Conservation (phyloP, 2,113 vertebrate genomes). For the Lipophrys pholis region DNA sequence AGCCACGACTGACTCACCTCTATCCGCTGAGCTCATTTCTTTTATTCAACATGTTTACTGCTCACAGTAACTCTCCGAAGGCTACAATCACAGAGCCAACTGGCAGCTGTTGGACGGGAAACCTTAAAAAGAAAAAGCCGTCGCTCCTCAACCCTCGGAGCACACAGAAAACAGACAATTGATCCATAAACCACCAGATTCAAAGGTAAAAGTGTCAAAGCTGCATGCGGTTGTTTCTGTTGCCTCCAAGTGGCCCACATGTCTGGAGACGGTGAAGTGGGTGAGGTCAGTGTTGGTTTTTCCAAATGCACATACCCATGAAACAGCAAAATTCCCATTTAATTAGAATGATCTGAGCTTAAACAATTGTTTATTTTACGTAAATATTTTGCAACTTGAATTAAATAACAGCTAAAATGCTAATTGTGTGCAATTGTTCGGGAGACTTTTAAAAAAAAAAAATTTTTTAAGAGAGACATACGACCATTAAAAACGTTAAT, state of each 20-base stretch:
- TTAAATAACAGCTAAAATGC: too few relatives aligned
- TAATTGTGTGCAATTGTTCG: too few relatives aligned
- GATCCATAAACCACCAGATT: too few relatives aligned
- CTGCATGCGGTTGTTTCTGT: background rate
- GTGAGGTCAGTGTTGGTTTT: background rate
- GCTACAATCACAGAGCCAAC: background rate
- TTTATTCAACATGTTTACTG: background rate
- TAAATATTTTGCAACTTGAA: too few relatives aligned
- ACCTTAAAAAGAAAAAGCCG: too few relatives aligned
- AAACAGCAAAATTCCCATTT: too few relatives aligned
- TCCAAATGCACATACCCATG: background rate
- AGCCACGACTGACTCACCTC: background rate
- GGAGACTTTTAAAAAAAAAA: too few relatives aligned
- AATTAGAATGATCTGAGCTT: too few relatives aligned
- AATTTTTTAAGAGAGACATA: background rate
- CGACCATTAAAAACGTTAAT: slow-evolving; percentile 7
- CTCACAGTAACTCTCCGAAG: background rate
- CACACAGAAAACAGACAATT: too few relatives aligned
- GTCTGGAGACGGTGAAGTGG: background rate
- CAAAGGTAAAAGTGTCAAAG: background rate
- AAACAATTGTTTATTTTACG: too few relatives aligned
- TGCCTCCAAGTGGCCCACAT: background rate
- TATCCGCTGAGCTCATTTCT: background rate
- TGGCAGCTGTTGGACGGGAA: too few relatives aligned
- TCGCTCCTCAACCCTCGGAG: too few relatives aligned